Conservation (phyloP, 2,888 invertebrate species). For the Petrolisthes manimaculis region DNA sequence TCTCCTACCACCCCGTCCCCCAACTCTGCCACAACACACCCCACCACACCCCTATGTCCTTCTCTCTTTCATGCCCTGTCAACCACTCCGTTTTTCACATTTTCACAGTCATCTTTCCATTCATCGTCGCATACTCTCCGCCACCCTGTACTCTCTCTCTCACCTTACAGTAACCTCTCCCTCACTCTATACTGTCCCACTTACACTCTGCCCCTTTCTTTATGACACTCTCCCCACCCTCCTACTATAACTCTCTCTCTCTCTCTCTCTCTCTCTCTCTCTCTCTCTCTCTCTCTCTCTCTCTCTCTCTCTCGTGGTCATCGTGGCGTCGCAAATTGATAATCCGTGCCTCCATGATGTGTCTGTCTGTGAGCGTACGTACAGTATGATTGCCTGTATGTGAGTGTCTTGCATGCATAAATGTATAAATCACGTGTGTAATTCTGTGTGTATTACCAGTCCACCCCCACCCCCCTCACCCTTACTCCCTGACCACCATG, state of each 20-base stretch:
- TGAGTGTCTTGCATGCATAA: too few relatives aligned
- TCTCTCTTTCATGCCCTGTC: constrained; percentile 5
- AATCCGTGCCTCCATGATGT: too few relatives aligned
- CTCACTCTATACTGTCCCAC: not conserved
- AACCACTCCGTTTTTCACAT: not conserved
- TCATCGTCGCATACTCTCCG: not conserved
- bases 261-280: not conserved
- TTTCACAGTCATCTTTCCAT: not conserved
- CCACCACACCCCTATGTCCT: not conserved
- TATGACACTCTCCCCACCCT: not conserved
- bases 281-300: not conserved
- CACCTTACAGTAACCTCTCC: not conserved
- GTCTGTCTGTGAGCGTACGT: too few relatives aligned
- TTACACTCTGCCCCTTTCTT: not conserved
- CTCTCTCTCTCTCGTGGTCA: not conserved
- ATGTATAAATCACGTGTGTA: not conserved
- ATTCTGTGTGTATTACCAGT: not conserved
- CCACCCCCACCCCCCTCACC: not conserved
- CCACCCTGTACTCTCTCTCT: not conserved
- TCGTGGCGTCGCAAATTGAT: not conserved
- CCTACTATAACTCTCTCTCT: not conserved
- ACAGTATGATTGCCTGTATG: too few relatives aligned
- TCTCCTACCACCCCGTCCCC: constrained; percentile 14
- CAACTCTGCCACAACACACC: constrained; percentile 13
- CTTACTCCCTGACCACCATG: constrained; percentile 7